Conservation (phyloP, 2,888 invertebrate species). For the Pycnomerus fuliginosus region DNA sequence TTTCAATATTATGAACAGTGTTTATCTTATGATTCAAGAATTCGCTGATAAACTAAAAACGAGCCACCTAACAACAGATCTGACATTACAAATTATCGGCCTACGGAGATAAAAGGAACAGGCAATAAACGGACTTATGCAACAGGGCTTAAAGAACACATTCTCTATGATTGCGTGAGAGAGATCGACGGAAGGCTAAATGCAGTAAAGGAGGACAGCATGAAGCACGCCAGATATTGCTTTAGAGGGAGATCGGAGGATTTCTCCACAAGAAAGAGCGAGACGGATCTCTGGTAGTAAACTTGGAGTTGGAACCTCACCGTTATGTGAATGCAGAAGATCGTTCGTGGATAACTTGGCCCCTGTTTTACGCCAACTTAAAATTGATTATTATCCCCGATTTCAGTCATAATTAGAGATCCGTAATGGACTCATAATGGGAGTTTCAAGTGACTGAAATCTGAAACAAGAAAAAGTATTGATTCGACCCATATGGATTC, state of each 20-base stretch:
- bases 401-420: slow-evolving; percentile 12
- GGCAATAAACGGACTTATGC: slow-evolving; percentile 36
- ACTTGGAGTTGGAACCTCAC: slow-evolving; percentile 28
- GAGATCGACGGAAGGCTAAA: slow-evolving; percentile 8
- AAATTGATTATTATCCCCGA: slow-evolving; percentile 33
- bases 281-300: slow-evolving; percentile 17
- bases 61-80: slow-evolving; percentile 45
- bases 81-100: slow-evolving; percentile 46
- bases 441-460: too few relatives aligned
- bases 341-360: slow-evolving; percentile 24
- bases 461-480: too few relatives aligned
- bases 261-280: slow-evolving; percentile 13
- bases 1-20: slow-evolving; percentile 24
- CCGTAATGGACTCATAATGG: slow-evolving; percentile 4
- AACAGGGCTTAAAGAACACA: slow-evolving; percentile 6
- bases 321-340: slow-evolving; percentile 29
- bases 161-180: slow-evolving; percentile 20
- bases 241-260: slow-evolving; percentile 18
- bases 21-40: slow-evolving; percentile 34
- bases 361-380: slow-evolving; percentile 29
- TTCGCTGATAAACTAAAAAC: slow-evolving; percentile 42
- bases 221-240: slow-evolving; percentile 24
- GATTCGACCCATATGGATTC: slow-evolving; percentile 36
- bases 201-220: slow-evolving; percentile 15
- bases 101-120: slow-evolving; percentile 37